Evolutionary conservation across 2,797 vertebrate genomes (phyloP), one percentile per base, ranked within the genome.

Genomic region (Perodicticus potto): DNA sequence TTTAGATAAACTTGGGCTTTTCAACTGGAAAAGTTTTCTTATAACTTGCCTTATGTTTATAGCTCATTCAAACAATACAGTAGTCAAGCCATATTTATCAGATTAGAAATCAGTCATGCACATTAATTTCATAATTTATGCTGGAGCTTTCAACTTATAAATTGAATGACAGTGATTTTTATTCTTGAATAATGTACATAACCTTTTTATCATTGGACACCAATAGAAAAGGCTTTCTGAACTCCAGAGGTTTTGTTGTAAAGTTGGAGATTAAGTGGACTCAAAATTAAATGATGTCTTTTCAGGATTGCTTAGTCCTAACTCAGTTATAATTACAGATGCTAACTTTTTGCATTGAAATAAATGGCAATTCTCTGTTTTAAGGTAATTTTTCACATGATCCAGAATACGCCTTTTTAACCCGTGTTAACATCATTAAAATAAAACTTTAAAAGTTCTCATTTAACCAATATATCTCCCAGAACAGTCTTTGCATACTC

Each of bases 131-230:
- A 57, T 88, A 72, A 40, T 76, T 70, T 69, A 19, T 87, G 72
- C n/a, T 93, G 55, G 27, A 55, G 19, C 65, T 88, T 91, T 82
- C 59, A 23, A 61, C 61, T 63, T 93, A 20, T 73, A 84, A 82
- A 86, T 92, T 78, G 86, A 89, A 32, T 83, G 70, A 67, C 70
- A 61, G 11, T 74, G 55, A 78, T 73, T 94, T 78, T 59, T 59
- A 45, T 69, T 93, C 70, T 84, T 55, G 11, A 67, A 53, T 83
- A 40, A 69, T 43, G 13, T 53, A 20, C 16, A 12, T 85, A 85
- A 61, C 53, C 23, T 27, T 2, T 84, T 73, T 72, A 86, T 40
- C 17, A 19, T 32, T 69, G 77, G 4, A 20, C 65, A 40, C 40
- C 7, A 25, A 37, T 22, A 49, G 23, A 80, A 65, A 59, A 45